Evolutionary conservation across 2,113 vertebrate species (phyloP).

Genomic region (Cephalopterus ornatus): DNA sequence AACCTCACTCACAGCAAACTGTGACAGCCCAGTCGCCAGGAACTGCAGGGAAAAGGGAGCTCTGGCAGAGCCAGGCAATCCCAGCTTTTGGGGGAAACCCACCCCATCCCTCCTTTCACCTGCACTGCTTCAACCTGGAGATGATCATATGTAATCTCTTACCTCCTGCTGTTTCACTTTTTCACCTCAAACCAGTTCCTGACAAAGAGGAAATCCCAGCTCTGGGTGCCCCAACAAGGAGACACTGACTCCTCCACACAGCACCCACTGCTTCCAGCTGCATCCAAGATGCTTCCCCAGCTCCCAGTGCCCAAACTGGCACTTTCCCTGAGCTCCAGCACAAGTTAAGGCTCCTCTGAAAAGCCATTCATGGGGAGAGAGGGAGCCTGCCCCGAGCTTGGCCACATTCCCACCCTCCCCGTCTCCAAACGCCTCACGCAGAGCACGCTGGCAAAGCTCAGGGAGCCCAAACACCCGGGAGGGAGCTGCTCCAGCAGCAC

Average conservation of each 20-base stretch:
- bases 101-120: not conserved
- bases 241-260: fast-evolving
- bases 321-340: not conserved
- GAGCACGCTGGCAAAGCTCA: not conserved
- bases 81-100: not conserved
- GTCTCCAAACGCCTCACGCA: fast-evolving
- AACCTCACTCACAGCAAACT: fast-evolving
- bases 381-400: not conserved
- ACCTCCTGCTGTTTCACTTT: slow-evolving; percentile 31
- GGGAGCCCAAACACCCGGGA: not conserved
- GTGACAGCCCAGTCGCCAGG: not conserved
- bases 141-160: not conserved
- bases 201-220: not conserved
- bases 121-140: not conserved
- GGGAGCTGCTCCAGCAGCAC: not conserved
- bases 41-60: not conserved
- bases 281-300: not conserved
- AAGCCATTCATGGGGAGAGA: not conserved
- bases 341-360: not conserved
- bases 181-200: not conserved
- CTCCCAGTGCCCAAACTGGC: not conserved
- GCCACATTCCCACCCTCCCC: not conserved
- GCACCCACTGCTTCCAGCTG: not conserved
- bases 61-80: not conserved
- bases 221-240: not conserved